phyloP scores from a whole-genome alignment of 2,888 invertebrate genomes.

The Phyllotreta cruciferae region DNA sequence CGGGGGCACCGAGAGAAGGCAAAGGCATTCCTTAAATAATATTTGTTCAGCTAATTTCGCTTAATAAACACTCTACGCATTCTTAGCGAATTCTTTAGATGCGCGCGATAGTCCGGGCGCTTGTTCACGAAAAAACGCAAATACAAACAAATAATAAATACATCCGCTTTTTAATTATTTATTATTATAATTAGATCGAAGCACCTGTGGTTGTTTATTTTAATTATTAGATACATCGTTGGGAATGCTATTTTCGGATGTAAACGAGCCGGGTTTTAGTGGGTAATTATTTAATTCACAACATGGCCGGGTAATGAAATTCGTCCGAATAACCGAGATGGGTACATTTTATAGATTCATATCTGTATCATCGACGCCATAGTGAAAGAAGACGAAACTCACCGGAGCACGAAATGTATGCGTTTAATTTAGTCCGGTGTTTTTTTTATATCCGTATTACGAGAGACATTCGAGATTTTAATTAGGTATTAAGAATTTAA shows the following conservation, averaged over 20 bases:
- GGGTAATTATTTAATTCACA: conserved; percentile 31
- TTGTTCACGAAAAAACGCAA: neutral
- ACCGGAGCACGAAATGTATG: conserved; percentile 13
- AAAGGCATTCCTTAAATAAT: conserved; percentile 32
- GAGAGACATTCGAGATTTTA: conserved; percentile 2
- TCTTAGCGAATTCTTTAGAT: conserved; percentile 30
- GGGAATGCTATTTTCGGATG: conserved; percentile 15
- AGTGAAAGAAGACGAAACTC: conserved; percentile 9
- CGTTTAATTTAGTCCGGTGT: conserved; percentile 8
- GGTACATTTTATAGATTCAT: conserved; percentile 25
- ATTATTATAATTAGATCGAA: no score
- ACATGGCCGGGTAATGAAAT: conserved; percentile 25
- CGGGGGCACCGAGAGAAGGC: conserved; percentile 12
- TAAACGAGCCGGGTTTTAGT: conserved; percentile 24
- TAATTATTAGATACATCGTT: no score
- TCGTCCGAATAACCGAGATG: conserved; percentile 29
- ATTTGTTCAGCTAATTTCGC: conserved; percentile 36
- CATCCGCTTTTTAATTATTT: no score
- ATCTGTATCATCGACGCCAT: conserved; percentile 23
- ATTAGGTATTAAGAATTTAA: conserved; percentile 20
- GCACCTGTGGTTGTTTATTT: no score
- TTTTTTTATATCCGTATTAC: neutral
- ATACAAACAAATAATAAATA: neutral
- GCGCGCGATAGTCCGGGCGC: conserved; percentile 13
- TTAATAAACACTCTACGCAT: conserved; percentile 28